phyloP scores from a whole-genome alignment of 2,888 invertebrate genomes.

The Eumacrocentrus americanus region DNA sequence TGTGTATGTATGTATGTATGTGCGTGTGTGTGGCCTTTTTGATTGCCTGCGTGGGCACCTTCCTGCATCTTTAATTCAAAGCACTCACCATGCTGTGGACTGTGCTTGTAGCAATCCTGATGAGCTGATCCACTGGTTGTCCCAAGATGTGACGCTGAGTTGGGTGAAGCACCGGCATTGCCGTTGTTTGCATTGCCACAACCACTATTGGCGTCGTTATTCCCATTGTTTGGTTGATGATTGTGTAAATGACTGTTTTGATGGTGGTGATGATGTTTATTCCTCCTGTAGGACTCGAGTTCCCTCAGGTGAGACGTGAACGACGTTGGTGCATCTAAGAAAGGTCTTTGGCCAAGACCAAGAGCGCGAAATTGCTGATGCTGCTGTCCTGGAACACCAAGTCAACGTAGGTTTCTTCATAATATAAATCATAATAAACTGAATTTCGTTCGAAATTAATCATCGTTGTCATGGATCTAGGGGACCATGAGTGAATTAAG shows the following conservation, averaged over 20 bases:
- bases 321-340: slow-evolving; percentile 66
- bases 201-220: slow-evolving; percentile 37
- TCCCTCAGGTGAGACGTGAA: slow-evolving; percentile 73
- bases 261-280: slow-evolving; percentile 65
- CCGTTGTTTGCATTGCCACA: slow-evolving; percentile 51
- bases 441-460: neutral
- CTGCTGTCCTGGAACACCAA: slow-evolving; percentile 58
- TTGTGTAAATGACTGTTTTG: slow-evolving; percentile 50
- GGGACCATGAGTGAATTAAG: neutral
- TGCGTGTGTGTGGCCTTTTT: neutral
- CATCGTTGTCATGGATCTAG: neutral
- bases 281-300: slow-evolving; percentile 74
- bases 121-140: slow-evolving; percentile 50
- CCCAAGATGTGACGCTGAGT: slow-evolving; percentile 53
- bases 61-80: neutral
- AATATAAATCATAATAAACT: no score
- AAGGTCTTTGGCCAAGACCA: slow-evolving; percentile 76
- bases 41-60: neutral
- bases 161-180: slow-evolving; percentile 49
- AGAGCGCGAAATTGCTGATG: slow-evolving; percentile 76
- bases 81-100: slow-evolving; percentile 59
- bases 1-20: neutral
- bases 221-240: slow-evolving; percentile 25
- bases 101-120: slow-evolving; percentile 60
- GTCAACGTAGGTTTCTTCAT: neutral